These are phyloP conservation scores for Hylia prasina DNA, from an alignment of 2,113 vertebrate genomes.

Conservation along the genomic window DNA sequence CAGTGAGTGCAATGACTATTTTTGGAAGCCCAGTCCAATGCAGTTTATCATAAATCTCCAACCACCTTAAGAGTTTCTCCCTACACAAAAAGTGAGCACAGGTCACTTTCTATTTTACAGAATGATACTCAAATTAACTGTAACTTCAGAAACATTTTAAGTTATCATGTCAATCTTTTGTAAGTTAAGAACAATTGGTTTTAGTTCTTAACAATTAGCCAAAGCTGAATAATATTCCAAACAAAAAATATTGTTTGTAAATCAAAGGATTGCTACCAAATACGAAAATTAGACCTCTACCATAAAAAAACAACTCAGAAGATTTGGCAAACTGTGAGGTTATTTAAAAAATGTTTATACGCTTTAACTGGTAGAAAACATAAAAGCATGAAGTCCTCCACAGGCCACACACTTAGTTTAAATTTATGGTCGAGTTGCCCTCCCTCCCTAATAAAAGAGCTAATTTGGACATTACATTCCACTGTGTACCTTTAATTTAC, in stretches of 20 bases:
- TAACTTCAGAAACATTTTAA: background rate
- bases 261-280: background rate
- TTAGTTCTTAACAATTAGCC: background rate
- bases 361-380: background rate
- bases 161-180: background rate
- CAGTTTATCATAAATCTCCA: background rate
- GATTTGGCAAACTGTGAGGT: background rate
- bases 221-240: background rate
- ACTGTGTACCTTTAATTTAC: background rate
- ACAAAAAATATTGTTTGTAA: background rate
- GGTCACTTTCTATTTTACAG: background rate
- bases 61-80: background rate
- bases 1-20: background rate
- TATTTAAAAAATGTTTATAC: background rate
- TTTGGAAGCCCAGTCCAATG: background rate
- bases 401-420: background rate
- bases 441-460: background rate
- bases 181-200: background rate
- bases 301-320: background rate
- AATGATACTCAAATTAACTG: background rate
- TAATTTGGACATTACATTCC: background rate
- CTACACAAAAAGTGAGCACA: background rate
- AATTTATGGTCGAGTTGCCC: background rate
- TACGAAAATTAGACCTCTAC: background rate
- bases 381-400: background rate